phyloP scores from a whole-genome alignment of 2,113 vertebrate species.

The Silurus meridionalis region DNA sequence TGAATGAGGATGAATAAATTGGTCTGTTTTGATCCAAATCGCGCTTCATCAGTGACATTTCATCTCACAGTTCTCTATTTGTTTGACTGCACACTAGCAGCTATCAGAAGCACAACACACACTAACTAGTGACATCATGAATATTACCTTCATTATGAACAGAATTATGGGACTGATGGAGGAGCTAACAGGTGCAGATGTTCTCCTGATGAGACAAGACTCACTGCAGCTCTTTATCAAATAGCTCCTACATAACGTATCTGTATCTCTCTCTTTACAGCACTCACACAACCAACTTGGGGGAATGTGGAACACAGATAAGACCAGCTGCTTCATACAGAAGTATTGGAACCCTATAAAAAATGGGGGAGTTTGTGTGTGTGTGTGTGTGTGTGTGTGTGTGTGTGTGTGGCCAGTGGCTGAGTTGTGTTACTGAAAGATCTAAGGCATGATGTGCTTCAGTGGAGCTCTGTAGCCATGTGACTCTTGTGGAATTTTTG shows the following conservation, averaged over 20 bases:
- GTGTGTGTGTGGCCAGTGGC: no score
- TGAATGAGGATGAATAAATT: background rate
- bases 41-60: background rate
- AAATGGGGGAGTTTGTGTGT: background rate
- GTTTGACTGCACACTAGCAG: background rate
- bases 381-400: no score
- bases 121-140: background rate
- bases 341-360: background rate
- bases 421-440: background rate
- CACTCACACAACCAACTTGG: background rate
- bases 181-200: no score
- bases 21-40: background rate
- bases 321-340: background rate
- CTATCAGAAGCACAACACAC: background rate
- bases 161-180: no score
- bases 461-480: background rate
- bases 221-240: background rate
- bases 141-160: no score
- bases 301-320: background rate
- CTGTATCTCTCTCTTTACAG: no score
- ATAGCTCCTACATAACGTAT: background rate
- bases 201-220: no score
- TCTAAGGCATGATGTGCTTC: background rate
- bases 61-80: background rate
- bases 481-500: background rate